A percentile compares a stretch with the other conserved stretches of the same genome.
Conservation (phyloP, 2,113 vertebrate species). For the Fulmarus glacialis region DNA sequence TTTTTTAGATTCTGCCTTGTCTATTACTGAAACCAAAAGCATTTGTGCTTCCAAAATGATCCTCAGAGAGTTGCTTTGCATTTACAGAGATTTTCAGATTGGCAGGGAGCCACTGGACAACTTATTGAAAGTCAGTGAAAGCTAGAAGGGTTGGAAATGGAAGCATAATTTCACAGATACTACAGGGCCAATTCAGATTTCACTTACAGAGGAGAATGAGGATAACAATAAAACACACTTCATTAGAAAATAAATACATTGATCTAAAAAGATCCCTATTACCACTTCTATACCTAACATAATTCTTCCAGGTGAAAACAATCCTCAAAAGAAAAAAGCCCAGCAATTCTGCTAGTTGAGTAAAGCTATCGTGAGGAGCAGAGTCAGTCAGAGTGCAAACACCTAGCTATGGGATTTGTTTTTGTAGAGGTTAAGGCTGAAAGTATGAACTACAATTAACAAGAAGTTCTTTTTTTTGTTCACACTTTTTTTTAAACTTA, state of each 20-base stretch:
- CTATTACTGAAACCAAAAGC: slow-evolving; percentile 56
- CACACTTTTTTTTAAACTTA: background rate
- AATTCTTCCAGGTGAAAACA: background rate
- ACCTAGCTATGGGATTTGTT: background rate
- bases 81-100: slow-evolving; percentile 58
- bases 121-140: slow-evolving; percentile 49
- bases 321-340: background rate
- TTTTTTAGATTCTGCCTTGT: slow-evolving; percentile 62
- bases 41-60: slow-evolving; percentile 49
- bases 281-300: background rate
- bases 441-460: background rate
- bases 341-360: background rate
- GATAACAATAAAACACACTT: background rate
- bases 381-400: background rate
- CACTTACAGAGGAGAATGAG: background rate
- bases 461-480: background rate
- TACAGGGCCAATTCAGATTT: background rate
- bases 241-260: background rate
- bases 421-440: background rate
- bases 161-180: slow-evolving; percentile 45
- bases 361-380: background rate
- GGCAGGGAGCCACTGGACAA: slow-evolving; percentile 57
- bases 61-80: slow-evolving; percentile 48
- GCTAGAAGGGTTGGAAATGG: background rate
- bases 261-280: background rate